phyloP scores from a whole-genome alignment of 92 coral and sea anemone species.

The Zoanthus gigantus region DNA sequence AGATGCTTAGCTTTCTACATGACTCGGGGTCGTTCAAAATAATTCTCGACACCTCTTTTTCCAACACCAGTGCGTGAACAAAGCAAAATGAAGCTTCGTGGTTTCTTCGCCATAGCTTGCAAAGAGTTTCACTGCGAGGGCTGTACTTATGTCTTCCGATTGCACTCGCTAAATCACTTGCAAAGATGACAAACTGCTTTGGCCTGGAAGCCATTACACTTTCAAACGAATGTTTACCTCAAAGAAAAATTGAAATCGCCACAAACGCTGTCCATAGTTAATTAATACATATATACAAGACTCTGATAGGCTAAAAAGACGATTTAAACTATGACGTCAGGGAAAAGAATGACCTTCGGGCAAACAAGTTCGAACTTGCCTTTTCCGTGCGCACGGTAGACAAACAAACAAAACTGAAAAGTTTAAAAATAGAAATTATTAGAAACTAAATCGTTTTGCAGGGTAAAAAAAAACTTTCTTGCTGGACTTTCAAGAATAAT shows the following conservation, averaged over 20 bases:
- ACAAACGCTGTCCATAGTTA: not conserved
- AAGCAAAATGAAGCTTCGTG: conserved; percentile 84
- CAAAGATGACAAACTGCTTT: conserved; percentile 60
- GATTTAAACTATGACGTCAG: not conserved
- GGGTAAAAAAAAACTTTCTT: too few relatives aligned
- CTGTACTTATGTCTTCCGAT: conserved; percentile 76
- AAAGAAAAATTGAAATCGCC: not conserved
- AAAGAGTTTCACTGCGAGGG: conserved; percentile 76
- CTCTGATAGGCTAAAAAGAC: not conserved
- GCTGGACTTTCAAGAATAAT: too few relatives aligned
- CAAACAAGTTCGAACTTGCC: conserved; percentile 19
- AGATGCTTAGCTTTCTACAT: conserved; percentile 20
- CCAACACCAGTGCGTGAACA: conserved; percentile 68
- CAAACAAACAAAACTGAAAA: too few relatives aligned
- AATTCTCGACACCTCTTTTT: conserved; percentile 62
- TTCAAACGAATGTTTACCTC: not conserved
- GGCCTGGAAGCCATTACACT: conserved; percentile 60
- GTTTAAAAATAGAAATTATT: too few relatives aligned
- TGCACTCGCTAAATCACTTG: conserved; percentile 95
- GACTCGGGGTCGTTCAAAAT: conserved; percentile 45
- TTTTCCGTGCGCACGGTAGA: too few relatives aligned
- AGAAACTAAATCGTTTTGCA: too few relatives aligned
- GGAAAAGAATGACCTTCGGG: not conserved
- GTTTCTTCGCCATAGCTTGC: conserved; percentile 82
- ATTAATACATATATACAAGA: too few relatives aligned